Base-by-base conservation (phyloP, 2,797 vertebrate species). In the Clarias laeviceps region DNA sequence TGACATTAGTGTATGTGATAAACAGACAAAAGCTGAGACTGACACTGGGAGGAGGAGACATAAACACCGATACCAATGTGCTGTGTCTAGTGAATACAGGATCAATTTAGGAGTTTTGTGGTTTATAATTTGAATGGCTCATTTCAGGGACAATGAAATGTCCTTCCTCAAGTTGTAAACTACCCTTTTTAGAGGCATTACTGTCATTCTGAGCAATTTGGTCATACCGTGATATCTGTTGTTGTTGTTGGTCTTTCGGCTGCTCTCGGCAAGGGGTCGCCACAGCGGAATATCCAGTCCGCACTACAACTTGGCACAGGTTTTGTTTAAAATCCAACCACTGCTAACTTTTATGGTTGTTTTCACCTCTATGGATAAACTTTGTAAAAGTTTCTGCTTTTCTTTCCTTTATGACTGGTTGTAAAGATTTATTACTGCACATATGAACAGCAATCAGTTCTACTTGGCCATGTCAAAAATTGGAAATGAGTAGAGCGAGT, bases 381-480 rank as follows among this genome's bases (percentile, higher is more conserved):
- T 54, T 54, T 54, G 12, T 54, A 54, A 54, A 54, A 6, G 5
- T 73, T 59, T 57, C 17, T 57, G 27, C 18, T 57, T 4, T 32
- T 29, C 18, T 32, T 57, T 76, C 74, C 54, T 34, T 3, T 57
- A 8, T 79, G 22, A 65, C 79, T 80, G 59, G 72, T 56, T 56
- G 64, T 86, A 85, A 80, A 80, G 74, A 82, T 73, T 64, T 78
- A 65, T 86, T 85, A 80, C 80, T 80, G 79, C 69, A 9, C 74
- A 69, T 83, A 65, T 85, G 82, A 56, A 87, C 82, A 87, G 61
- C 59, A 61, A 66, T 86, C 40, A 40, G 8, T 76, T 81, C 74
- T 84, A 12, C 50, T 74, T 20, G 5, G 20, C 27, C 1, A 24
- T 78, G 57, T 22, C 61, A 81, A 45, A 66, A 11, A 56, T 6